Base-by-base conservation (phyloP, 1,140 invertebrate genomes). In the Neodiprion lecontei region DNA sequence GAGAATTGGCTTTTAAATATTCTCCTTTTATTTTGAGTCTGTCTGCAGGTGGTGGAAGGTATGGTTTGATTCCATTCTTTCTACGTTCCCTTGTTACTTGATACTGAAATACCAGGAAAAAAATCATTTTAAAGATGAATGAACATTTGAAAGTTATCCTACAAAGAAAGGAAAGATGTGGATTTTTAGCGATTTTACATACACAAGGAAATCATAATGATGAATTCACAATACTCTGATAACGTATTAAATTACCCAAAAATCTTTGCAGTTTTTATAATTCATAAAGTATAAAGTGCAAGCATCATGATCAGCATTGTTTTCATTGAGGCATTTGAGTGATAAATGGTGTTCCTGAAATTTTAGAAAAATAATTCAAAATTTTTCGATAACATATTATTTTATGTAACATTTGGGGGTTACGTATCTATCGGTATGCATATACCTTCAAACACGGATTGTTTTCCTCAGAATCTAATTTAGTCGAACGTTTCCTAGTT, bases 11-110 rank as follows among this genome's bases (percentile, higher is more conserved):
- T 12, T 75, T 73, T 4, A 84, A 7, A 47, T 70, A 80, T 23
- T 85, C 78, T 21, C 23, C 69, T 65, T 79, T 86, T 71, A 87
- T 78, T 76, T 81, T 81, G 48, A 67, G 61, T 70, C 85, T 70
- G 2, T 87, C 85, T 47, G 83, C 84, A 0, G 72, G 67, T 9
- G 49, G 23, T 21, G 86, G 85, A 4, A 87, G 9, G 9, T 28
- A 1, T 10, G 86, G 86, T 14, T 4, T 65, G 21, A 85, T 79
- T 17, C 72, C 73, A 12, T 77, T 21, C 0, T 0, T 7, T 40
- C 17, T 78, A 11, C 86, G 79, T 0, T 79, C 40, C 5, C 0
- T 0, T 12, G 70, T 40, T 14, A 86, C 71, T 0, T 9, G 11
- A 12, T 7, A 21, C 84, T 86, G 66, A 53, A 79, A 75, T 61